Base-by-base conservation (phyloP, 2,797 vertebrate species). In the Huso huso region DNA sequence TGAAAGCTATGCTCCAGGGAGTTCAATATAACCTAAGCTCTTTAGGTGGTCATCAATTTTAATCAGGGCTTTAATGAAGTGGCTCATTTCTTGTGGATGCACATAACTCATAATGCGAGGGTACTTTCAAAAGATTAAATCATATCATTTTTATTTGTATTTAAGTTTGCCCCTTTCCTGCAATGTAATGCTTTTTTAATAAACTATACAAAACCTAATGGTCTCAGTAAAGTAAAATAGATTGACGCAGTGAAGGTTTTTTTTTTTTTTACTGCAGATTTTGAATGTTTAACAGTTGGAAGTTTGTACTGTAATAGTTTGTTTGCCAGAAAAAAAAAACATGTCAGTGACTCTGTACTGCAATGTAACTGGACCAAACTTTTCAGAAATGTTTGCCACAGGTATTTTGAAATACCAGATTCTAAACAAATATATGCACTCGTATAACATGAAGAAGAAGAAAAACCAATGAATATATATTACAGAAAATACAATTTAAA, bases 41-140 rank as follows among this genome's bases (percentile, higher is more conserved):
- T 83, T 84, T 80, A 82, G 88, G 83, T 83, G 84, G 72, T 86
- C 88, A 92, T 92, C 88, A 89, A 90, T 90, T 91, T 88, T 90
- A 91, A 91, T 91, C 88, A 90, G 82, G 75, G 70, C 83, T 72
- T 86, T 92, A 91, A 92, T 92, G 88, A 91, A 90, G 88, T 89
- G 87, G 84, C 87, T 90, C 86, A 86, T 89, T 87, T 87, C 85
- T 80, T 86, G 74, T 88, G 87, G 87, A 82, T 75, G 82, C 89
- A 86, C 87, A 92, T 92, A 91, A 91, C 86, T 92, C 90, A 91
- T 83, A 57, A 79, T 82, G 82, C 84, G 79, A 80, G 76, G 72
- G 76, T 72, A 72, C 72, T 72, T 77, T 72, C 70, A 64, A 68
- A 37, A 69, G 68, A 71, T 64, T 86, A 86, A 86, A 87, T 88